phyloP scores from a whole-genome alignment of 2,113 vertebrate genomes.

The Ammospiza nelsoni region DNA sequence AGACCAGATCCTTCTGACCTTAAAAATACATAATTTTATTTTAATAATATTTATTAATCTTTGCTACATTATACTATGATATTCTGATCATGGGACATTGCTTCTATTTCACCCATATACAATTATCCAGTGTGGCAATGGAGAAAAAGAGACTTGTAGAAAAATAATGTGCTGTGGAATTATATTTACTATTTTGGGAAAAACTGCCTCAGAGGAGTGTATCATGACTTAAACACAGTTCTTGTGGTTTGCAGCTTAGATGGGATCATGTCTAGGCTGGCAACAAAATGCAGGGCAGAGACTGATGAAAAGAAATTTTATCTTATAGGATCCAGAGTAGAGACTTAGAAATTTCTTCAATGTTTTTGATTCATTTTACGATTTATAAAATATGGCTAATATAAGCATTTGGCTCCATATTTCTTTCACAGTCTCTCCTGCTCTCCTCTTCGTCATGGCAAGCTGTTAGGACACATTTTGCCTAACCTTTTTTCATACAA shows the following conservation, averaged over 20 bases:
- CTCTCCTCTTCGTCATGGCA: neutral
- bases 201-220: neutral
- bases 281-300: neutral
- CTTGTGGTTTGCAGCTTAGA: neutral
- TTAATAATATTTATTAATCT: neutral
- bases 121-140: neutral
- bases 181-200: neutral
- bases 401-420: neutral
- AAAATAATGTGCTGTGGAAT: neutral
- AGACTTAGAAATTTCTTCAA: neutral
- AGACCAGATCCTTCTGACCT: neutral
- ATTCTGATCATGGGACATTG: neutral
- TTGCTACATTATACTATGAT: neutral
- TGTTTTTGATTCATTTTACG: neutral
- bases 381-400: neutral
- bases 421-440: neutral
- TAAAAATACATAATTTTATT: neutral
- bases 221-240: neutral
- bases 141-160: neutral
- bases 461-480: neutral
- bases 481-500: neutral
- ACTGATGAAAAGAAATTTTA: neutral
- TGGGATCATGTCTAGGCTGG: neutral
- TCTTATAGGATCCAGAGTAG: neutral
- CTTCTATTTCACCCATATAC: neutral